Base-by-base conservation (phyloP, 2,888 invertebrate genomes). In the Eristalis arbustorum region DNA sequence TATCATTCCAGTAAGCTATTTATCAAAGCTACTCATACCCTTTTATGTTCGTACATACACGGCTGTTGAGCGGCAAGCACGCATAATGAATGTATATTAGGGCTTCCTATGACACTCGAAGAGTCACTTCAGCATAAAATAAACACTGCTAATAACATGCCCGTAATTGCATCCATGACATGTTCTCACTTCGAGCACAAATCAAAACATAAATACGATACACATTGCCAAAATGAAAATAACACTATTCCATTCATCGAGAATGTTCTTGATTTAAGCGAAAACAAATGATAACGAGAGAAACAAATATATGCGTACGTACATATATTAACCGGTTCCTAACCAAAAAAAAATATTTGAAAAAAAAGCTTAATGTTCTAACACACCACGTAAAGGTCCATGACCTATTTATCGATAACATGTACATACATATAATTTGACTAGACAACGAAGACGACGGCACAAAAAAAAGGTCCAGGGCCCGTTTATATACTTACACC, bases 361-460 rank as follows among this genome's bases (percentile, higher is more conserved):
- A 23, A 57, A 57, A 13, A 6, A 23, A 18, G 25, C 14, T 56
- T 22, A 59, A 14, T 14, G 13, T 59, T 59, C 14, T 25, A 13
- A 25, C 13, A 59, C 59, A 25, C 25, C 25, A 59, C 13, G 5
- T 1, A 59, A 25, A 59, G 59, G 59, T 59, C 25, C 59, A 59
- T 59, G 59, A 59, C 59, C 59, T 59, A 59, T 59, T 59, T 59
- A 23, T 59, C 49, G 49, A 49, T 49, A 49, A 18, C 49, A 49
- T 49, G 2, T 49, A n/a, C n/a, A n/a, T n/a, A n/a, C n/a, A n/a
- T n/a, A 18, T 49, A 49, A 0, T n/a, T 18, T 18, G 6, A 8
- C 18, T 18, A 49, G 49, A 59, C 59, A 25, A 59, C 59, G 25
- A 59, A 23, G 59, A 25, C 8, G 10, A 31, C 2, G 5, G 10